Evolutionary conservation across 2,888 invertebrate species (phyloP).

Genomic region (Laspeyria flexula): DNA sequence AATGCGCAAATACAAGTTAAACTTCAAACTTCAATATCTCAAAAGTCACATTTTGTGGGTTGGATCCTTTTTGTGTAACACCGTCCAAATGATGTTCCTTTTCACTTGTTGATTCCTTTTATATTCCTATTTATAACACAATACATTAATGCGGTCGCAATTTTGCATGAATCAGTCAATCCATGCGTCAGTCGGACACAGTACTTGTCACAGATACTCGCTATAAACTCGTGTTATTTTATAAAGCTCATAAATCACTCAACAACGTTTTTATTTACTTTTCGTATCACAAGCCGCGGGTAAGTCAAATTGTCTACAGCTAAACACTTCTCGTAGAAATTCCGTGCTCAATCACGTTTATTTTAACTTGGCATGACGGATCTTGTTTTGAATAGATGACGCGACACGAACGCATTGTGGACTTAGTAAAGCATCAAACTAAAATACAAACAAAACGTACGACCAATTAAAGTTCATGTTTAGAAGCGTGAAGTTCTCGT

Average conservation of each 20-base stretch:
- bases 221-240: slow-evolving; percentile 25
- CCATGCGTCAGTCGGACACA: slow-evolving; percentile 41
- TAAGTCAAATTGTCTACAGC: too few relatives aligned
- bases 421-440: slow-evolving; percentile 24
- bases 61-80: too few relatives aligned
- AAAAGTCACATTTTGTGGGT: too few relatives aligned
- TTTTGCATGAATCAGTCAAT: slow-evolving; percentile 40
- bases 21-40: too few relatives aligned
- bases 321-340: too few relatives aligned
- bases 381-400: slow-evolving; percentile 26
- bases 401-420: slow-evolving; percentile 3
- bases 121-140: slow-evolving; percentile 40
- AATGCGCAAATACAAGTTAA: too few relatives aligned
- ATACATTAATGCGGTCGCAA: slow-evolving; percentile 39
- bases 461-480: slow-evolving; percentile 40
- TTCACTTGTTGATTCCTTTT: slow-evolving; percentile 39
- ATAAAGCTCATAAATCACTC: slow-evolving; percentile 34
- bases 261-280: slow-evolving; percentile 5
- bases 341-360: slow-evolving; percentile 20
- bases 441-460: slow-evolving; percentile 35
- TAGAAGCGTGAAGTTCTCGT: slow-evolving; percentile 35
- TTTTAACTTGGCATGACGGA: slow-evolving; percentile 18
- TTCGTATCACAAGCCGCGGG: too few relatives aligned
- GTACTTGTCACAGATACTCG: slow-evolving; percentile 34
- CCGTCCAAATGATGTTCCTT: slow-evolving; percentile 27